Evolutionary conservation across 2,113 vertebrate genomes (phyloP).

Genomic region (Empidonax alnorum): DNA sequence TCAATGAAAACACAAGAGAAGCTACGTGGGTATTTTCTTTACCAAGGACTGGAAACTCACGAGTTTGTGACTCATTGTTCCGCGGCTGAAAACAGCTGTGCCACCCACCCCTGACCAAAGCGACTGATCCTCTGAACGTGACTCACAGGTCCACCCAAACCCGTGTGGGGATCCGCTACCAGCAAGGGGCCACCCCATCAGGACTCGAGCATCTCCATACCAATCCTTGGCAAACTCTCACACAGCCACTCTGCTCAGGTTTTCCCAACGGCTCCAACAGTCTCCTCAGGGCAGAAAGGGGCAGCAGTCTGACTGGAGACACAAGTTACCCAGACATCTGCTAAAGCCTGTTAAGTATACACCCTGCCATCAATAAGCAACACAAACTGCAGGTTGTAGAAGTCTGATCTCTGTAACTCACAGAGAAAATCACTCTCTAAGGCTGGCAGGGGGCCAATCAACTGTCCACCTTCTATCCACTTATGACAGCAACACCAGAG

Average conservation of each 20-base stretch:
- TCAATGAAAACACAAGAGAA: background rate
- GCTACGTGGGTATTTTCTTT: background rate
- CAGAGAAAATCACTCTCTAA: background rate
- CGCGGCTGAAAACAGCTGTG: background rate
- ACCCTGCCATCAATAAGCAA: background rate
- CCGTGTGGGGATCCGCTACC: accelerated
- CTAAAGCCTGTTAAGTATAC: background rate
- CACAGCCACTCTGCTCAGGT: accelerated
- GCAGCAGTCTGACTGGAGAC: background rate
- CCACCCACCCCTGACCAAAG: background rate
- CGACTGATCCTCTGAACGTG: background rate
- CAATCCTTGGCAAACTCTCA: background rate
- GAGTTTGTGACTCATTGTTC: constrained; percentile 37
- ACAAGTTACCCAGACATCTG: background rate
- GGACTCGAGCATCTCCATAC: accelerated
- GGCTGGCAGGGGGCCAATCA: background rate
- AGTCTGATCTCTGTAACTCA: background rate
- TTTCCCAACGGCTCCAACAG: background rate
- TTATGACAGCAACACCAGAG: background rate
- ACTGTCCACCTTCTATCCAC: background rate
- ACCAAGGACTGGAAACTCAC: constrained; percentile 49
- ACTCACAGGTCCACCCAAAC: background rate
- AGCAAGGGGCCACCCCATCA: background rate
- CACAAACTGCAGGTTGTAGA: accelerated
- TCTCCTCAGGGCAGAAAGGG: background rate